Evolutionary conservation across 2,888 invertebrate species (phyloP), one percentile per base, ranked within the genome.

Genomic region (Oligia latruncula): DNA sequence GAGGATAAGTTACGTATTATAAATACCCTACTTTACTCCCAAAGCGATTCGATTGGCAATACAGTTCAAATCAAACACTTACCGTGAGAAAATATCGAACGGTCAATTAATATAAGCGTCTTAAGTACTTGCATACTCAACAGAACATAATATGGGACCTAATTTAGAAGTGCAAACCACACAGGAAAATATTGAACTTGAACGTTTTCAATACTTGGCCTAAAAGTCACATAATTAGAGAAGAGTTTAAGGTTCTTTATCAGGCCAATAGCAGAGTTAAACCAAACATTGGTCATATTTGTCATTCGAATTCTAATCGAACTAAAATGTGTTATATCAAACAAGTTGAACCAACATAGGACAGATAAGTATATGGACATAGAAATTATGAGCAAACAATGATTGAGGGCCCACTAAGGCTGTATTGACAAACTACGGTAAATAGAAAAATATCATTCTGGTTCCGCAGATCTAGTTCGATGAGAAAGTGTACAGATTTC

Each of bases 391-490:
- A 80, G 88, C 90, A 93, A 94, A 94, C 92, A 93, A 90, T 93
- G 90, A 93, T 92, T 89, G 92, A 91, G 90, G 92, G 73, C 89
- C 87, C 81, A 81, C 82, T 88, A 86, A 82, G 81, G 82, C 74
- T 87, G 88, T 94, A 92, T 95, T 94, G 91, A 93, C 93, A 85
- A 84, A 84, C 88, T 86, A 92, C 91, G 89, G 88, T 89, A 90
- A 90, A 90, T 89, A 87, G 86, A 88, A 88, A 84, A 84, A 82
- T 77, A 71, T 88, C 76, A 83, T 85, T 88, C 86, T 86, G 85
- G 88, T 85, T 86, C 80, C 55, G 71, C 68, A 68, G 76, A 88
- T 84, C 82, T 81, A 84, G 81, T 82, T 71, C 62, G 65, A 52
- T 73, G 87, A 77, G 84, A 88, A 90, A 86, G 84, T 80, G 74